Evolutionary conservation across 2,113 vertebrate genomes (phyloP).

Genomic region (Pterocles orientalis): DNA sequence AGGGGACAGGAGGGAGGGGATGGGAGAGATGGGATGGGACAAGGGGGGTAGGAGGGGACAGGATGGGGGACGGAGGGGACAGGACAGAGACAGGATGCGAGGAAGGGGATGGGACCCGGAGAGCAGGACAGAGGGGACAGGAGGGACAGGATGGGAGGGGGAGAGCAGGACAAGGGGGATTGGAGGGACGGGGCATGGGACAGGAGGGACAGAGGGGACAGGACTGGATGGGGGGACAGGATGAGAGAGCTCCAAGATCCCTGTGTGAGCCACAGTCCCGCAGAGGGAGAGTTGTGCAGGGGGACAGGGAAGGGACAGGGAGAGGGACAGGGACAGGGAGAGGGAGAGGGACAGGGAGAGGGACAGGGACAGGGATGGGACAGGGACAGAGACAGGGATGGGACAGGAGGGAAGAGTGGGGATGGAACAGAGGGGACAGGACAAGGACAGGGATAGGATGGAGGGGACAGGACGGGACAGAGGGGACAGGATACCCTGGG

Average conservation of each 20-base stretch:
- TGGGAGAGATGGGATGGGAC: background rate
- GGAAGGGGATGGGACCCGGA: background rate
- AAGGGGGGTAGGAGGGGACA: too few relatives aligned
- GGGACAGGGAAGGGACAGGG: constrained; percentile 53
- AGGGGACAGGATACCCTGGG: background rate
- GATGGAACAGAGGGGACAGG: background rate
- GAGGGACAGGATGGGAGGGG: background rate
- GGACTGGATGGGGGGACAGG: constrained; percentile 54
- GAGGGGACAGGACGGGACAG: background rate
- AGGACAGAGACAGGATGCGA: too few relatives aligned
- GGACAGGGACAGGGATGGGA: background rate
- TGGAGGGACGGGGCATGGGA: background rate
- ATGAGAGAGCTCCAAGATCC: background rate
- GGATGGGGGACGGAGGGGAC: background rate
- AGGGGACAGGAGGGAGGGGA: background rate
- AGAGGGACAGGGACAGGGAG: constrained; percentile 28
- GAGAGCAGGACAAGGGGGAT: background rate
- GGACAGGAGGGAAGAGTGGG: background rate
- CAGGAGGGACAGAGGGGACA: background rate
- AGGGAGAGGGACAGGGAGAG: constrained; percentile 30
- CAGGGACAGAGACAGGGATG: too few relatives aligned
- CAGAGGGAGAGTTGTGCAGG: background rate
- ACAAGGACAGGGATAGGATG: too few relatives aligned
- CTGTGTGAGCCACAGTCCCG: background rate
- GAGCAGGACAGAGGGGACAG: background rate